Conservation (phyloP, 1,140 invertebrate species). For the Solenopsis invicta region DNA sequence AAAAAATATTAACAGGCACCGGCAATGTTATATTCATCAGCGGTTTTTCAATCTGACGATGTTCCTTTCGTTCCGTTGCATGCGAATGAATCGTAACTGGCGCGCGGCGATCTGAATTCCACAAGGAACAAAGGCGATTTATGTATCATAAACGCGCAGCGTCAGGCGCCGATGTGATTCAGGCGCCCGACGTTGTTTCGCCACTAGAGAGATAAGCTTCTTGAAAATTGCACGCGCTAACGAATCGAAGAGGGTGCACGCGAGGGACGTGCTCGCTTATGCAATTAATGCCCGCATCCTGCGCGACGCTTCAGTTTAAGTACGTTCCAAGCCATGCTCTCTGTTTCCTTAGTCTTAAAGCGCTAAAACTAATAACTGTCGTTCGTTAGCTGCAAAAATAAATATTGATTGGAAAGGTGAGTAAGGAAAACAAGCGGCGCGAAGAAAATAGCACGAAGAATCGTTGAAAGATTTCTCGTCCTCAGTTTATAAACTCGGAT, state of each 20-base stretch:
- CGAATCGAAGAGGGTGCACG: constrained; percentile 58
- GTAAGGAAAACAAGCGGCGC: background rate
- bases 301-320: constrained; percentile 52
- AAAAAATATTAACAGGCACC: background rate
- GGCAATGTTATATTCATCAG: background rate
- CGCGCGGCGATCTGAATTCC: constrained; percentile 27
- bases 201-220: constrained; percentile 71
- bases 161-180: constrained; percentile 54
- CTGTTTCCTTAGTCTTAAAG: background rate
- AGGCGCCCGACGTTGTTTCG: constrained; percentile 67
- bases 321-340: background rate
- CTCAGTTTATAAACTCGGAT: background rate
- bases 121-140: constrained; percentile 41
- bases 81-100: constrained; percentile 35
- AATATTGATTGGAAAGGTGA: background rate
- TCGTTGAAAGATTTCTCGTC: background rate
- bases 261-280: constrained; percentile 58
- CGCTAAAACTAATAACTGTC: background rate
- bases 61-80: too few relatives aligned
- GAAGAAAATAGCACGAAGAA: background rate
- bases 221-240: constrained; percentile 69
- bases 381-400: background rate
- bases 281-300: constrained; percentile 73
- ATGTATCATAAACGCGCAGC: constrained; percentile 4
- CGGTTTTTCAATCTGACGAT: background rate